A percentile compares a stretch with the other conserved stretches of the same genome.
phyloP scores from a whole-genome alignment of 2,888 invertebrate species.

The Ophioninae sp. region DNA sequence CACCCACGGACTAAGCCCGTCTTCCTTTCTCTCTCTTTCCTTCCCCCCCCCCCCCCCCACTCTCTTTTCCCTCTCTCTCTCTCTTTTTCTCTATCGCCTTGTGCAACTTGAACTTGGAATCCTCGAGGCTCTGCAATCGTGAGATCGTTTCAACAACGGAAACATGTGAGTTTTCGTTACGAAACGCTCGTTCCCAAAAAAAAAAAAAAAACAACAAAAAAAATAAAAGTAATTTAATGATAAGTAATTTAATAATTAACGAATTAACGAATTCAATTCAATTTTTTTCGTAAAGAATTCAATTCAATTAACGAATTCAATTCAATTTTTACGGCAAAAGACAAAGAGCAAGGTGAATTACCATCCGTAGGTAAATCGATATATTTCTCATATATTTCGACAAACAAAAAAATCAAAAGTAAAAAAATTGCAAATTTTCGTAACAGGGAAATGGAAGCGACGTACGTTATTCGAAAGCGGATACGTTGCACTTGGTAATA shows the following conservation, averaged over 20 bases:
- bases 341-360: no score
- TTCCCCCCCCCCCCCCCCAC: neutral
- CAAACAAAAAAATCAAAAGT: neutral
- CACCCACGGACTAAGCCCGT: conserved; percentile 70
- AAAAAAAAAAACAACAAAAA: neutral
- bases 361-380: no score
- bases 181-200: neutral
- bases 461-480: neutral
- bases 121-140: neutral
- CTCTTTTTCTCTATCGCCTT: conserved; percentile 14
- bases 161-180: neutral
- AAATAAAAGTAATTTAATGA: no score
- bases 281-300: no score
- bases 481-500: conserved; percentile 10
- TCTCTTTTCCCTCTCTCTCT: neutral
- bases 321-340: no score
- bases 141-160: conserved; percentile 3
- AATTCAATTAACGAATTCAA: no score
- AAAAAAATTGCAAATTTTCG: neutral
- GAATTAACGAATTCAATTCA: no score
- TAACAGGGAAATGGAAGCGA: no score
- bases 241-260: no score
- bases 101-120: conserved; percentile 15
- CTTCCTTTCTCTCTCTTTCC: conserved; percentile 46
- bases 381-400: no score